These are phyloP conservation scores for Dicerorhinus sumatrensis DNA, from an alignment of 2,113 vertebrate genomes.

Conservation along the genomic window DNA sequence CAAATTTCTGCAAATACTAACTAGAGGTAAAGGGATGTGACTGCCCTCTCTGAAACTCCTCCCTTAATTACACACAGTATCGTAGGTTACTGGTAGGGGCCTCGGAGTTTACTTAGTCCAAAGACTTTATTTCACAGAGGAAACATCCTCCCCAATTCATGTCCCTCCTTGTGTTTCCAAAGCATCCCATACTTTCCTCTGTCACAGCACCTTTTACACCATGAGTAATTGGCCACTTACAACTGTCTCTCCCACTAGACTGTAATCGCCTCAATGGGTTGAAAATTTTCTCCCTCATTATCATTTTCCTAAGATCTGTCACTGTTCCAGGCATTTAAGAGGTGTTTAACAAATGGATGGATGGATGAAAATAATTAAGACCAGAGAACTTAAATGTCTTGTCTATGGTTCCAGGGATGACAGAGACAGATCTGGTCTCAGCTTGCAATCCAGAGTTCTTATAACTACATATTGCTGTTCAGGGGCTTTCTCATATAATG, in stretches of 20 bases:
- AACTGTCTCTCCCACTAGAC: background rate
- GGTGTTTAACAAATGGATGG: background rate
- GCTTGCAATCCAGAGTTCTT: background rate
- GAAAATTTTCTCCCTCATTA: background rate
- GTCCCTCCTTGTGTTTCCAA: background rate
- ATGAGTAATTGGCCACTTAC: background rate
- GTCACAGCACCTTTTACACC: background rate
- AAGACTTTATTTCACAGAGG: background rate
- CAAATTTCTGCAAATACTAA: background rate
- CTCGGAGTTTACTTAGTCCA: background rate
- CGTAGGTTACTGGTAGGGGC: background rate
- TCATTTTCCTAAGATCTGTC: background rate
- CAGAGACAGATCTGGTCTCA: background rate
- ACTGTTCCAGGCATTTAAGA: background rate
- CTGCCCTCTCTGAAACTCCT: background rate
- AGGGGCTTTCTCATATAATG: background rate
- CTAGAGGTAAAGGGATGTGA: background rate
- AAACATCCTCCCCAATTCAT: background rate
- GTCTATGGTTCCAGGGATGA: background rate
- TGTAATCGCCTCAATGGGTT: background rate
- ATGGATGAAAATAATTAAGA: conserved; percentile 13
- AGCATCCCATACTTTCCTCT: background rate
- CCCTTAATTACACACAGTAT: background rate
- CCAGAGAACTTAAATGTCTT: background rate
- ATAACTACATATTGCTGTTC: background rate